Evolutionary conservation across 2,113 vertebrate genomes (phyloP).

Genomic region (Stegastes partitus): DNA sequence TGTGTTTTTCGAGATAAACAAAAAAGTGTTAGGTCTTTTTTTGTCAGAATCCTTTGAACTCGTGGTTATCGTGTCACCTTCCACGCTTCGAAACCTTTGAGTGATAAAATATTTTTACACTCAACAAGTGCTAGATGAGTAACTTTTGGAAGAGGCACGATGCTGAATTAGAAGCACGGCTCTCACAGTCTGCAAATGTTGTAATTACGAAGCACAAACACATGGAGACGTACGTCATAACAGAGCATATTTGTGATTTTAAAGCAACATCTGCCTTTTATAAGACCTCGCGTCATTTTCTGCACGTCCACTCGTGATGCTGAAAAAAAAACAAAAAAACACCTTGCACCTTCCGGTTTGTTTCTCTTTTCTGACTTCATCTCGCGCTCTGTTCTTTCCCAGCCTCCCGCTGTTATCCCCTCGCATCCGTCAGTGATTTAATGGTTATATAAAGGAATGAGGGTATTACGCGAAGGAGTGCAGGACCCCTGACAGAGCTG

Average conservation of each 20-base stretch:
- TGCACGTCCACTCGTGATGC: conserved; percentile 34
- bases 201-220: conserved; percentile 74
- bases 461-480: conserved; percentile 33
- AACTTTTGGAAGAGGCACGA: conserved; percentile 44
- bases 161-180: conserved; percentile 48
- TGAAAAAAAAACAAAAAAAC: conserved; percentile 40
- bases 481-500: conserved; percentile 21
- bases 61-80: too few species aligned
- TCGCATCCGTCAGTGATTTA: conserved; percentile 49
- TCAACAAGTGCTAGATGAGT: conserved; percentile 42
- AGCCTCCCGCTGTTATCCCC: conserved; percentile 29
- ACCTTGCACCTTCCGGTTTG: conserved; percentile 64
- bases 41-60: conserved; percentile 7
- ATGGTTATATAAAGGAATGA: conserved; percentile 41
- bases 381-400: conserved; percentile 33
- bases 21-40: background rate
- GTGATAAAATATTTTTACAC: conserved; percentile 26
- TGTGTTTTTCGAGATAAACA: conserved; percentile 15
- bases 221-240: conserved; percentile 60
- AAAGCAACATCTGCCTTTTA: conserved; percentile 77
- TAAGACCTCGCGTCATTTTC: conserved; percentile 70
- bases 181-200: conserved; percentile 69
- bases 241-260: conserved; percentile 64
- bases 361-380: conserved; percentile 32
- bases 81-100: conserved; percentile 8